phyloP scores from a whole-genome alignment of 2,113 vertebrate species.

The Pithys albifrons region DNA sequence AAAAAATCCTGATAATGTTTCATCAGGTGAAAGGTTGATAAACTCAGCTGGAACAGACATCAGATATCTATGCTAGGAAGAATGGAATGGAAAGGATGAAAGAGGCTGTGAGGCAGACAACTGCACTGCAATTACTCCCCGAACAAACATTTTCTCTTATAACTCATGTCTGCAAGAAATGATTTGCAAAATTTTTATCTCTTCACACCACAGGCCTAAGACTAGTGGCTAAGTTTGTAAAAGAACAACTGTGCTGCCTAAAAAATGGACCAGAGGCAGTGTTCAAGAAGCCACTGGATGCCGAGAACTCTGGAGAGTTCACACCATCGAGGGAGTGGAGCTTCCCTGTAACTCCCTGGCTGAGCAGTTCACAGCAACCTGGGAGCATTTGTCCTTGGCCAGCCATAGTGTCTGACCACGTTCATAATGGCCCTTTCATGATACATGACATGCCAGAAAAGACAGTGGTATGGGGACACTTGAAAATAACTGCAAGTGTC shows the following conservation, averaged over 20 bases:
- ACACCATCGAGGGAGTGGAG: fast-evolving
- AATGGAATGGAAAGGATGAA: not conserved
- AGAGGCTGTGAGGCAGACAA: not conserved
- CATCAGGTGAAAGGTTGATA: not conserved
- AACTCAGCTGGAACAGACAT: not conserved
- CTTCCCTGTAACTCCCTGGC: not conserved
- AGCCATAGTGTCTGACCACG: fast-evolving
- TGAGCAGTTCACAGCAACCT: not conserved
- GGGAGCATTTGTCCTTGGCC: not conserved
- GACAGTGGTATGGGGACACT: fast-evolving
- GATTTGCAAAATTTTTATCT: not conserved
- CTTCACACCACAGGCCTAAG: not conserved
- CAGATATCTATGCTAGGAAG: not conserved
- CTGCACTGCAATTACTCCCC: not conserved
- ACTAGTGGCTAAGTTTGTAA: not conserved
- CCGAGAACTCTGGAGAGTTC: not conserved
- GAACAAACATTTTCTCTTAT: not conserved
- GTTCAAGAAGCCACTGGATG: not conserved
- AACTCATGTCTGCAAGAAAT: not conserved
- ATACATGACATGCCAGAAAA: fast-evolving
- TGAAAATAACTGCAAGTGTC: not conserved
- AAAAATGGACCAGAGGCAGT: not conserved
- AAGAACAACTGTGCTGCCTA: not conserved
- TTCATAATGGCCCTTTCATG: fast-evolving
- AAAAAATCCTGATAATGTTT: not conserved